These are phyloP conservation scores for Limnodromus scolopaceus DNA, from an alignment of 2,797 vertebrate species.

Conservation along the genomic window DNA sequence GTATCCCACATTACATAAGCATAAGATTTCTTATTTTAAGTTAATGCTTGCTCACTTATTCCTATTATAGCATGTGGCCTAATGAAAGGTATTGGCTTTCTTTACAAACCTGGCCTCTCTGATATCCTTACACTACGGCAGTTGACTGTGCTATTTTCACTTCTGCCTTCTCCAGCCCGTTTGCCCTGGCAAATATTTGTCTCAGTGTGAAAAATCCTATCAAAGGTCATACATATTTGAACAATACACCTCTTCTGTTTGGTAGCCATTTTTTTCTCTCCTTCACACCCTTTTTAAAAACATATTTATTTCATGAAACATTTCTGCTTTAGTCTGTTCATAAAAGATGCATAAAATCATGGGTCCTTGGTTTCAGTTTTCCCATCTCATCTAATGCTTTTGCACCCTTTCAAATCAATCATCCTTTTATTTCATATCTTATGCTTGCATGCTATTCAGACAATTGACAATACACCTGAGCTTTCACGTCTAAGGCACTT, in stretches of 20 bases:
- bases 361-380: background rate
- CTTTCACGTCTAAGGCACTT: background rate
- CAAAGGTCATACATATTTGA: background rate
- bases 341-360: background rate
- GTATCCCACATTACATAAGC: background rate
- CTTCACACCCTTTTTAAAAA: background rate
- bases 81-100: background rate
- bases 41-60: background rate
- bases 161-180: background rate
- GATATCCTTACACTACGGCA: background rate
- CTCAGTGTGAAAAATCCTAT: background rate
- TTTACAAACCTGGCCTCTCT: background rate
- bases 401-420: slow-evolving; percentile 29
- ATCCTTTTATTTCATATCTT: slow-evolving; percentile 27
- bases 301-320: background rate
- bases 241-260: background rate
- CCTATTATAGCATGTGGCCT: background rate
- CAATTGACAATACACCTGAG: slow-evolving; percentile 21
- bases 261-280: background rate
- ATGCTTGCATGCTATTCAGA: background rate
- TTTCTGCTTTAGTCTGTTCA: background rate
- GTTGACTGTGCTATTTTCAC: background rate
- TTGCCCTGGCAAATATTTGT: background rate
- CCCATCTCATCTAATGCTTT: background rate
- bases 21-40: background rate